Evolutionary conservation across 1,140 invertebrate species (phyloP), one percentile per base, ranked within the genome.

Genomic region (Drosophila triauraria): DNA sequence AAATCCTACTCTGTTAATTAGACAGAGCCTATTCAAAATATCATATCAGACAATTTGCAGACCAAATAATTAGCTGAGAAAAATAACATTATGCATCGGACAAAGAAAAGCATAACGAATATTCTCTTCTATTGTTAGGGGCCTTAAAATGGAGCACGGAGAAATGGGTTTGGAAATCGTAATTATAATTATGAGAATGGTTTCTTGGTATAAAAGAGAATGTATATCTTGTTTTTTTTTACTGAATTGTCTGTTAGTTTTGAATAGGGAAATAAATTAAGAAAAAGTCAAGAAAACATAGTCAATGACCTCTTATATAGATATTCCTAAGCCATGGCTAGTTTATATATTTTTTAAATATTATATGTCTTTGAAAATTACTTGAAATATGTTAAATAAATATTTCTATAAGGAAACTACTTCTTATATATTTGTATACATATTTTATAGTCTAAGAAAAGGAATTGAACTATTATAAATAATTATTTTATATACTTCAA

Each of bases 61-160:
- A 61, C 47, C 67, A 59, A 60, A 42, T 72, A 71, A 72, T 72
- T 71, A 72, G 58, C 67, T 72, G 69, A 43, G 53, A 71, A 50
- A 71, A 59, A 71, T 59, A 71, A 4, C 65, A 38, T 43, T 35
- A 15, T 17, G 46, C 50, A 58, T 46, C n/a, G 30, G 44, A 67
- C 65, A 65, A 77, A 84, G 53, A 67, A 79, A 77, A 68, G 62
- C 47, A 54, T 25, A 67, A 20, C 50, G 62, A 70, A 68, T 74
- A 27, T 75, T 75, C 57, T 74, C 20, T 48, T 44, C 57, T 15
- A 75, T 75, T 76, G 58, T 76, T 57, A 20, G 20, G 30, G 30
- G 13, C 44, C 48, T 43, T 59, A 30, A 72, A 72, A 59, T 71
- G 44, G 69, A 72, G 53, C 69, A 72, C 12, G 46, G 44, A 25